Conservation (phyloP, 2,797 vertebrate genomes). For the Gephyroberyx darwinii region DNA sequence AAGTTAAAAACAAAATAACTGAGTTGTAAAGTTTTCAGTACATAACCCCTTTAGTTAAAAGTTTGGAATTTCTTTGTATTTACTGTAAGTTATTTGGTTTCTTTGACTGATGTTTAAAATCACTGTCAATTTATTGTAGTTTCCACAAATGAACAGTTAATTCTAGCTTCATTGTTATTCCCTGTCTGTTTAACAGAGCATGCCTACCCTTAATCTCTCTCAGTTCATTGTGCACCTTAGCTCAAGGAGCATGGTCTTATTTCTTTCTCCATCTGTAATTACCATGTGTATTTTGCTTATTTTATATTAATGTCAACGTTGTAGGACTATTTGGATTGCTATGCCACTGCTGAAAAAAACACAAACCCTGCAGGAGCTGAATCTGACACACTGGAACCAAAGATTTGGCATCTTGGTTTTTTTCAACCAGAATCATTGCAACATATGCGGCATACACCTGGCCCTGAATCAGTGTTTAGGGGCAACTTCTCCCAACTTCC, state of each 20-base stretch:
- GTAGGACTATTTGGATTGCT: conserved; percentile 71
- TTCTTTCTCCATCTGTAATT: conserved; percentile 75
- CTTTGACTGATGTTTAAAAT: conserved; percentile 66
- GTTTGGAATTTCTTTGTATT: conserved; percentile 75
- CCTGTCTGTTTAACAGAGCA: conserved; percentile 65
- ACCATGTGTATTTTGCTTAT: conserved; percentile 75
- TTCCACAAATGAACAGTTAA: conserved; percentile 72
- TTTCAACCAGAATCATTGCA: conserved; percentile 37
- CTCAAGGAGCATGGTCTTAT: conserved; percentile 66
- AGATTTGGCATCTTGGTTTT: conserved; percentile 33
- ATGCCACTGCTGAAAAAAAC: conserved; percentile 55
- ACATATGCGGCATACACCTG: conserved; percentile 15
- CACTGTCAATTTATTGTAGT: conserved; percentile 63
- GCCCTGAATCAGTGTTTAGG: conserved; percentile 27
- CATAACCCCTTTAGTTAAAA: conserved; percentile 65
- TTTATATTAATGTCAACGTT: conserved; percentile 74
- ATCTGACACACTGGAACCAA: conserved; percentile 52
- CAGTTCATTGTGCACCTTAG: conserved; percentile 68
- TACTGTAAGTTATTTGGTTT: conserved; percentile 77
- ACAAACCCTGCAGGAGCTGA: conserved; percentile 60
- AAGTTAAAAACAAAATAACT: conserved; percentile 59
- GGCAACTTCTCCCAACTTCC: conserved; percentile 32
- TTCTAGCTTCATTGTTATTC: conserved; percentile 51
- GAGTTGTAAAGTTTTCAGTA: conserved; percentile 68
- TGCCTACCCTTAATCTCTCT: conserved; percentile 59